phyloP scores from a whole-genome alignment of 1,140 invertebrate genomes.

The Vanessa tameamea region DNA sequence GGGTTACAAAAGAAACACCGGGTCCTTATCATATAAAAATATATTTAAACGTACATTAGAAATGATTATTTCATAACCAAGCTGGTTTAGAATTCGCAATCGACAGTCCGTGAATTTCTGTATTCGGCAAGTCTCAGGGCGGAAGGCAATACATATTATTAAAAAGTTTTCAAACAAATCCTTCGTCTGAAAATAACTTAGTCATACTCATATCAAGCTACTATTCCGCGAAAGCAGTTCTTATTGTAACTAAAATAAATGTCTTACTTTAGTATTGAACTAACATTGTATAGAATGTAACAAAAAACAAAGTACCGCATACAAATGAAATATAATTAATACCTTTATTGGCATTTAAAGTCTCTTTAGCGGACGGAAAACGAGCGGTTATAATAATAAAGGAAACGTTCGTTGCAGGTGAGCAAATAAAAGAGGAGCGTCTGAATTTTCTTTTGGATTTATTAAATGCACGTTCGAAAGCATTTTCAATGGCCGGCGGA shows the following conservation, averaged over 20 bases:
- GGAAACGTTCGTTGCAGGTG: constrained; percentile 47
- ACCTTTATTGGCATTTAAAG: not conserved
- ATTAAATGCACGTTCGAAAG: constrained; percentile 83
- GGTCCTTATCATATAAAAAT: not conserved
- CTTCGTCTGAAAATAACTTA: not conserved
- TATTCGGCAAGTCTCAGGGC: not conserved
- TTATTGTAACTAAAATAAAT: too few relatives aligned
- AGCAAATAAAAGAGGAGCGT: constrained; percentile 78
- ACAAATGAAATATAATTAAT: not conserved
- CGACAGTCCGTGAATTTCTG: not conserved
- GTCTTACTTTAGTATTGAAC: not conserved
- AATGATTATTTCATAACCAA: not conserved
- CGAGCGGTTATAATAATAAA: not conserved
- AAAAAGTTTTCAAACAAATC: constrained; percentile 1
- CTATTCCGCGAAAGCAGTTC: too few relatives aligned
- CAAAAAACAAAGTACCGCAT: too few relatives aligned
- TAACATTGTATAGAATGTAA: not conserved
- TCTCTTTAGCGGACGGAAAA: not conserved
- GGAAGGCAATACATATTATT: not conserved
- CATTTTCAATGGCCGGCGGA: constrained; percentile 88
- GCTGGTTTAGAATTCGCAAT: not conserved
- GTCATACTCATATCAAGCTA: too few relatives aligned
- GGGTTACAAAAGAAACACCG: too few relatives aligned
- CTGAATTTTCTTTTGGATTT: constrained; percentile 83
- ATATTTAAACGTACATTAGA: not conserved